Conservation (phyloP, 2,888 invertebrate species). For the Calliopum simillimum region DNA sequence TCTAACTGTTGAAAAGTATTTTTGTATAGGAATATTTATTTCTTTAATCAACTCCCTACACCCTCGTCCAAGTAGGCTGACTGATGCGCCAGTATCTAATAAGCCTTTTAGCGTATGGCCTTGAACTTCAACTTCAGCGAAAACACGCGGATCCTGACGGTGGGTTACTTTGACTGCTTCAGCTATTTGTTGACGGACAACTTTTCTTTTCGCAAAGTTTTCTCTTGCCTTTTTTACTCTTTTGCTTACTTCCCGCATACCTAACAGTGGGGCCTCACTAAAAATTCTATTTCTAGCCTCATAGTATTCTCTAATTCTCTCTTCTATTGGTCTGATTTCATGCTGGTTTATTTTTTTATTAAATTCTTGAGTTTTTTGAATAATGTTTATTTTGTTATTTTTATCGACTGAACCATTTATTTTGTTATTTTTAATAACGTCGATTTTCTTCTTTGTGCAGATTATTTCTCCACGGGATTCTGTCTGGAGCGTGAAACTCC, state of each 20-base stretch:
- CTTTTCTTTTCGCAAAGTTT: neutral
- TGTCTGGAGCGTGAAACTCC: neutral
- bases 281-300: neutral
- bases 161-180: neutral
- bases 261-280: neutral
- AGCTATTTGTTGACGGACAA: neutral
- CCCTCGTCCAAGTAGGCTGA: constrained; percentile 22
- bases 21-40: neutral
- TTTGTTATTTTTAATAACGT: too few relatives aligned
- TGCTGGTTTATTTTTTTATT: neutral
- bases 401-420: too few relatives aligned
- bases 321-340: neutral
- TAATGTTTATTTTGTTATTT: neutral
- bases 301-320: neutral
- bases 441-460: neutral
- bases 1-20: constrained; percentile 2
- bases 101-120: neutral
- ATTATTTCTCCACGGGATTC: neutral
- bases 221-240: neutral
- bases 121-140: constrained; percentile 9
- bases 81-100: constrained; percentile 28
- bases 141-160: neutral
- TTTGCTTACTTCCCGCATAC: neutral
- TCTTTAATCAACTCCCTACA: constrained; percentile 22
- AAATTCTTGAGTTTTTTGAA: neutral